Percentiles rank a stretch among this genome's conserved stretches.
These are phyloP conservation scores for Indicator maculatus DNA, from an alignment of 2,113 vertebrate species.

Conservation along the genomic window DNA sequence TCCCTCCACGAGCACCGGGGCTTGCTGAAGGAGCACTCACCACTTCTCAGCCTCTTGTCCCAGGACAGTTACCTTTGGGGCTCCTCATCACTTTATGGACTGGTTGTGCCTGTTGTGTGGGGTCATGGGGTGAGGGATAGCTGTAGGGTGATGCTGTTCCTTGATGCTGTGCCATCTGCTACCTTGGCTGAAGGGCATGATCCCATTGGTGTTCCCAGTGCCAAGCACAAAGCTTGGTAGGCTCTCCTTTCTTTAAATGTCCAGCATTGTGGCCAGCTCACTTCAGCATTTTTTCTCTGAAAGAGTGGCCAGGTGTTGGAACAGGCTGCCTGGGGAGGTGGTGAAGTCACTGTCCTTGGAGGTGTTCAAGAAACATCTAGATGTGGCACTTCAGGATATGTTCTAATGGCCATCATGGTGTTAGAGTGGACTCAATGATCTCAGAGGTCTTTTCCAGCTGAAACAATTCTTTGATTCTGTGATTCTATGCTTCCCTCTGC, in stretches of 20 bases:
- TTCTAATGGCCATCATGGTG: too few species aligned
- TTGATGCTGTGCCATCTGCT: fast-evolving
- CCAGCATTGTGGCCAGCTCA: fast-evolving
- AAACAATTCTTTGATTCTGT: too few species aligned
- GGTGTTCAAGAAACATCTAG: too few species aligned
- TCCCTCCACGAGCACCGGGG: not conserved
- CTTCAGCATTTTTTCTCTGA: too few species aligned
- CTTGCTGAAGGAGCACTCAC: not conserved
- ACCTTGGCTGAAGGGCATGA: not conserved
- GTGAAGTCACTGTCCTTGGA: too few species aligned
- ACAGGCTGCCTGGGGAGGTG: too few species aligned
- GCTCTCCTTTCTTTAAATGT: not conserved
- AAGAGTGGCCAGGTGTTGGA: too few species aligned
- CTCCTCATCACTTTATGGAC: not conserved
- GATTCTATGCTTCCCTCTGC: not conserved
- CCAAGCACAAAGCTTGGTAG: fast-evolving
- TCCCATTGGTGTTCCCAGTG: fast-evolving
- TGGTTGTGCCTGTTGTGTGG: fast-evolving
- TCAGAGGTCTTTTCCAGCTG: too few species aligned
- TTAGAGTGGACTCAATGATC: too few species aligned
- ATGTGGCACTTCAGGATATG: too few species aligned
- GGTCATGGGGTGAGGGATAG: not conserved
- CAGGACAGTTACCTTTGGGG: fast-evolving
- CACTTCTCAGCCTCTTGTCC: not conserved
- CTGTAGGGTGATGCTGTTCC: not conserved